phyloP scores from a whole-genome alignment of 2,888 invertebrate genomes.

The Philopedon plagiatum region DNA sequence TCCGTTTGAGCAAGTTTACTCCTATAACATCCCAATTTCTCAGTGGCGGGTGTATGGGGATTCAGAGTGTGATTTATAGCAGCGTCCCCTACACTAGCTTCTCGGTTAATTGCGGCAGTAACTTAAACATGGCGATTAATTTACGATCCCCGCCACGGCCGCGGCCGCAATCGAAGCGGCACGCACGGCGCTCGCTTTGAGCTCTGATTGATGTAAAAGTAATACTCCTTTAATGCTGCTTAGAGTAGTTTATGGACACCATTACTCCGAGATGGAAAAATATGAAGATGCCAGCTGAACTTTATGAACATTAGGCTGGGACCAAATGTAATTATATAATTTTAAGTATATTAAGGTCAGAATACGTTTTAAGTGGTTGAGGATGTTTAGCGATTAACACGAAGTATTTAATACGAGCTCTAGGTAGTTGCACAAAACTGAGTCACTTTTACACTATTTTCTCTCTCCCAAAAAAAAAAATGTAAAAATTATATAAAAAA shows the following conservation, averaged over 20 bases:
- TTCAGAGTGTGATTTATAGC: slow-evolving; percentile 25
- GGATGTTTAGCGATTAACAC: too few relatives aligned
- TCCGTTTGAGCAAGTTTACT: background rate
- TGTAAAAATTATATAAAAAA: too few relatives aligned
- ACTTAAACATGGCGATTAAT: slow-evolving; percentile 41
- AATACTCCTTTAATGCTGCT: slow-evolving; percentile 38
- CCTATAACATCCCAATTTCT: background rate
- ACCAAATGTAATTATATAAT: too few relatives aligned
- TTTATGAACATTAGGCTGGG: background rate
- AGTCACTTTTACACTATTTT: too few relatives aligned
- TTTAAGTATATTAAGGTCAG: too few relatives aligned
- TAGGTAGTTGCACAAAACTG: too few relatives aligned
- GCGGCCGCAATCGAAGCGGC: slow-evolving; percentile 21
- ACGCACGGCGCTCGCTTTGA: slow-evolving; percentile 46
- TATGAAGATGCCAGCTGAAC: slow-evolving; percentile 9
- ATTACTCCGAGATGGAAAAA: slow-evolving; percentile 18
- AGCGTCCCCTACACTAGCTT: background rate
- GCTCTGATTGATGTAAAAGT: slow-evolving; percentile 39
- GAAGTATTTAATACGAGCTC: too few relatives aligned
- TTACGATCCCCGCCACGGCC: slow-evolving; percentile 26
- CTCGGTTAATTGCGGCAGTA: slow-evolving; percentile 41
- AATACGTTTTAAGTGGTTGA: too few relatives aligned
- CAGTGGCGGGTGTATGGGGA: slow-evolving; percentile 13
- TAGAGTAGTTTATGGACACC: slow-evolving; percentile 34
- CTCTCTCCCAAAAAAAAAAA: too few relatives aligned